Percentiles rank a stretch among this genome's conserved stretches.
Conservation (phyloP, 2,888 invertebrate species). For the Brachyopa scutellaris region DNA sequence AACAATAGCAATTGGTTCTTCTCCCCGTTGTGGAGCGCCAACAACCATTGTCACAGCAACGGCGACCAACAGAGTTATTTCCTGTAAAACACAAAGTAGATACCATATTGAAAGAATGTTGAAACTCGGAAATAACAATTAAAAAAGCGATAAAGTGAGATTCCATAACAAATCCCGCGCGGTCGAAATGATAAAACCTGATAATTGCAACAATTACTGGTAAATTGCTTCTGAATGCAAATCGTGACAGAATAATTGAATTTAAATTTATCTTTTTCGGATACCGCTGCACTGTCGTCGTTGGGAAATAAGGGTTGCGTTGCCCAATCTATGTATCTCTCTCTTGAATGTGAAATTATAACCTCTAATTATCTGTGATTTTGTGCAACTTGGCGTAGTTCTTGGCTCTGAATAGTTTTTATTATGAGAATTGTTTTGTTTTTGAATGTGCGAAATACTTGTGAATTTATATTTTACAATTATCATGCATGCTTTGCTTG, state of each 20-base stretch:
- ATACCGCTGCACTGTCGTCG: background rate
- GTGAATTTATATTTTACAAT: no score
- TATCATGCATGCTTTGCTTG: constrained; percentile 39
- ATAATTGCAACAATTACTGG: constrained; percentile 59
- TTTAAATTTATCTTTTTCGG: constrained; percentile 56
- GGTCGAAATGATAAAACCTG: constrained; percentile 1
- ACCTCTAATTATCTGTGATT: constrained; percentile 39
- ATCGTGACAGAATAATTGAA: constrained; percentile 60
- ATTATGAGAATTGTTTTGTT: no score
- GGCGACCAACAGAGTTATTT: constrained; percentile 78
- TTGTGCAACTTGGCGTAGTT: constrained; percentile 18
- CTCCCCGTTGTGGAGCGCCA: constrained; percentile 84
- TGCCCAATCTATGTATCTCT: background rate
- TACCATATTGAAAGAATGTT: no score
- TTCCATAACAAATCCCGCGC: constrained; percentile 40
- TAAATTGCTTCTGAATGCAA: constrained; percentile 56
- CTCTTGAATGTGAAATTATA: constrained; percentile 36
- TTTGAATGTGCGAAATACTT: no score
- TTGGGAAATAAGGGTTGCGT: background rate
- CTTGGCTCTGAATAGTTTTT: constrained; percentile 14
- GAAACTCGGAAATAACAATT: no score
- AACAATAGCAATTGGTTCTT: constrained; percentile 85
- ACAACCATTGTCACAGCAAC: constrained; percentile 80
- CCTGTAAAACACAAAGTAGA: constrained; percentile 76
- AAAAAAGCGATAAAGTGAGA: constrained; percentile 39